These are phyloP conservation scores for Diorhabda elongata DNA, from an alignment of 1,140 invertebrate genomes.

Conservation along the genomic window DNA sequence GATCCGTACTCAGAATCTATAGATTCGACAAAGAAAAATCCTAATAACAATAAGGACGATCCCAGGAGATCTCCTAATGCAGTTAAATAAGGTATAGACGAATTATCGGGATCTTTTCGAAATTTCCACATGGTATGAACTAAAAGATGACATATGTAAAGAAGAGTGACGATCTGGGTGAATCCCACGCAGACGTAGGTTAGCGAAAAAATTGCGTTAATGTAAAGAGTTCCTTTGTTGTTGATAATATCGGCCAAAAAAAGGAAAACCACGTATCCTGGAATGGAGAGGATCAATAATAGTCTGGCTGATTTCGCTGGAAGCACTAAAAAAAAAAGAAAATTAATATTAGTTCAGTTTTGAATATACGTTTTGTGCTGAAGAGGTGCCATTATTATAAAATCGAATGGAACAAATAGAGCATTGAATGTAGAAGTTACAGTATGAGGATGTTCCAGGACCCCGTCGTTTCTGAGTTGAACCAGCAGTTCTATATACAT, in stretches of 20 bases:
- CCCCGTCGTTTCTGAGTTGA: too few species aligned
- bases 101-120: constrained; percentile 93
- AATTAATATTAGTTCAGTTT: constrained; percentile 1
- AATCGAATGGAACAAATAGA: too few species aligned
- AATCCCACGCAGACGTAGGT: constrained; percentile 62
- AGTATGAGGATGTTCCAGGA: too few species aligned
- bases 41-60: constrained; percentile 75
- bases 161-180: constrained; percentile 68
- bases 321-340: constrained; percentile 54
- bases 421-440: too few species aligned
- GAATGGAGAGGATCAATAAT: constrained; percentile 78
- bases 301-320: constrained; percentile 80
- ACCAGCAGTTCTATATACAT: too few species aligned
- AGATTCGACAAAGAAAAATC: constrained; percentile 75
- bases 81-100: constrained; percentile 94
- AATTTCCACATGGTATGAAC: constrained; percentile 87
- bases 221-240: constrained; percentile 53
- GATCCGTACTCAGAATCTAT: constrained; percentile 45
- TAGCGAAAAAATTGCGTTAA: constrained; percentile 59
- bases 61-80: constrained; percentile 91
- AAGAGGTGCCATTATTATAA: too few species aligned
- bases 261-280: constrained; percentile 90
- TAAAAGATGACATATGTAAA: constrained; percentile 82
- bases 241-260: constrained; percentile 73
- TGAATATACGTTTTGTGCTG: background rate